phyloP scores from a whole-genome alignment of 2,797 vertebrate genomes.

The Threskiornis aethiopicus region DNA sequence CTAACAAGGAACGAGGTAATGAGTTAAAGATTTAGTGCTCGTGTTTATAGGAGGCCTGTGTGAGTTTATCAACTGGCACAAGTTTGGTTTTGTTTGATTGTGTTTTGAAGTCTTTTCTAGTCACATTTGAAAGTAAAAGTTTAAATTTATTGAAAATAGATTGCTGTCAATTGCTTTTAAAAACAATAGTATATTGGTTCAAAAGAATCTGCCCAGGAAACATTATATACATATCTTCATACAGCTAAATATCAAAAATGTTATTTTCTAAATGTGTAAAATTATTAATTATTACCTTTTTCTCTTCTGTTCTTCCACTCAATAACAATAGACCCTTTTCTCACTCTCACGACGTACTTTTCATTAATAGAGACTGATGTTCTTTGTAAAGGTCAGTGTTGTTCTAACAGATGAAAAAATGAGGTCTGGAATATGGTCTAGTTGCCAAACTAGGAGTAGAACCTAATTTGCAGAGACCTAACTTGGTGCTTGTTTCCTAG shows the following conservation, averaged over 20 bases:
- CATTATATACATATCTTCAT: neutral
- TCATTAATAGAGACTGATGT: neutral
- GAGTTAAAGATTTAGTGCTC: slow-evolving; percentile 67
- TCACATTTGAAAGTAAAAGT: neutral
- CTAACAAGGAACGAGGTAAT: slow-evolving; percentile 70
- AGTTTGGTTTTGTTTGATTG: neutral
- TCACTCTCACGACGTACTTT: neutral
- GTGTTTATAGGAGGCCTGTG: slow-evolving; percentile 28
- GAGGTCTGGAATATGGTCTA: neutral
- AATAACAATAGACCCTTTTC: neutral
- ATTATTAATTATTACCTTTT: neutral
- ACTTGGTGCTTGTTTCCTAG: neutral
- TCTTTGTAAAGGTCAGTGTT: neutral
- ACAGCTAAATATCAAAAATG: neutral
- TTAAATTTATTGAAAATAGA: neutral
- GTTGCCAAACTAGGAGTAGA: neutral
- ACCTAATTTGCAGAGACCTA: neutral
- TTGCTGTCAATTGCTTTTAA: neutral
- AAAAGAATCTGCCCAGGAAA: neutral
- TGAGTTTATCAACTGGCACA: neutral
- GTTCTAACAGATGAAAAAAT: neutral
- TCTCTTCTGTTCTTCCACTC: neutral
- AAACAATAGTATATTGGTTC: neutral
- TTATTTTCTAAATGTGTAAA: neutral
- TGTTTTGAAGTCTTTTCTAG: neutral